phyloP scores from a whole-genome alignment of 2,888 invertebrate species.

The Agonopterix alstromeriana region DNA sequence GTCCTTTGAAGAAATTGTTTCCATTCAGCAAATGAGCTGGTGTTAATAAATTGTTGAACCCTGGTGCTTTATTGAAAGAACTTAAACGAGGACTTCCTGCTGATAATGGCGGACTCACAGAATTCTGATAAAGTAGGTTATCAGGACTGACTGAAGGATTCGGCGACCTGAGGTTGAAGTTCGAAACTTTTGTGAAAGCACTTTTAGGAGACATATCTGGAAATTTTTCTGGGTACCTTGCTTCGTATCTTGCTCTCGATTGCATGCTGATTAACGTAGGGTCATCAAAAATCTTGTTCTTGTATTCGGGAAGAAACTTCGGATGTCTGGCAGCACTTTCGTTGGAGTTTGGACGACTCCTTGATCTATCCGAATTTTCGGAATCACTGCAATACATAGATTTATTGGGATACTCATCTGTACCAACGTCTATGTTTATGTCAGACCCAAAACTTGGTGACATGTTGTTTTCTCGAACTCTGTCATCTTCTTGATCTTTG shows the following conservation, averaged over 20 bases:
- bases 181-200: slow-evolving; percentile 89
- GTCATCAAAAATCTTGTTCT: slow-evolving; percentile 79
- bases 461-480: slow-evolving; percentile 58
- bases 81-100: slow-evolving; percentile 75
- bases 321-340: slow-evolving; percentile 73
- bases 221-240: slow-evolving; percentile 58
- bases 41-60: slow-evolving; percentile 59
- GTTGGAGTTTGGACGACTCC: slow-evolving; percentile 72
- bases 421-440: slow-evolving; percentile 69
- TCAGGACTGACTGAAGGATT: slow-evolving; percentile 87
- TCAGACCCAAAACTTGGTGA: slow-evolving; percentile 69
- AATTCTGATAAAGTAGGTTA: slow-evolving; percentile 84
- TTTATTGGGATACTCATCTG: slow-evolving; percentile 69
- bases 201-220: slow-evolving; percentile 80
- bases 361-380: slow-evolving; percentile 65
- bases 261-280: slow-evolving; percentile 73
- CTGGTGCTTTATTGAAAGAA: slow-evolving; percentile 47
- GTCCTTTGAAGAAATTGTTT: slow-evolving; percentile 74
- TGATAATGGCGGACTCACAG: slow-evolving; percentile 83
- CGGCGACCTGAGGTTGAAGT: slow-evolving; percentile 75
- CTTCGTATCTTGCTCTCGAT: slow-evolving; percentile 67
- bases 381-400: slow-evolving; percentile 69
- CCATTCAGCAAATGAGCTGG: slow-evolving; percentile 67
- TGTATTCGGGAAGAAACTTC: slow-evolving; percentile 70
- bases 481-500: slow-evolving; percentile 62